A percentile compares a stretch with the other conserved stretches of the same genome.
phyloP scores from a whole-genome alignment of 2,113 vertebrate species.

The Eulemur macaco region DNA sequence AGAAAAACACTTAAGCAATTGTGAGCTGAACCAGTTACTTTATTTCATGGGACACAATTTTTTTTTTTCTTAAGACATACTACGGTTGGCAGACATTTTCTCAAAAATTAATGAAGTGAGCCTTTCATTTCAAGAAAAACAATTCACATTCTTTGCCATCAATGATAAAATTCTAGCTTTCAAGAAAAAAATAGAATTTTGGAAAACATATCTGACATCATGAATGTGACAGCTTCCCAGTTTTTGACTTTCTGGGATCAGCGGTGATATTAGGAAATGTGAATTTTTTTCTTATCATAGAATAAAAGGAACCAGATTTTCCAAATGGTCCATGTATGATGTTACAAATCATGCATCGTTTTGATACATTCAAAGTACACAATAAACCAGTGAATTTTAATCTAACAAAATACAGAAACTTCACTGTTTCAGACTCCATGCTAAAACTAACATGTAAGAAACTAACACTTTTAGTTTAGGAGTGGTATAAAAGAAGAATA shows the following conservation, averaged over 20 bases:
- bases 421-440: background rate
- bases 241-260: conserved; percentile 8
- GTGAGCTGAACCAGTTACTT: background rate
- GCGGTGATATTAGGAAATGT: background rate
- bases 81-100: background rate
- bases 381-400: conserved; percentile 25
- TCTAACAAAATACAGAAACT: conserved; percentile 1
- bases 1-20: conserved; percentile 6
- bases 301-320: conserved; percentile 20
- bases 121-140: conserved; percentile 18
- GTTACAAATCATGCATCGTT: background rate
- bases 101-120: conserved; percentile 2
- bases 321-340: background rate
- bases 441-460: background rate
- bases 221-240: background rate
- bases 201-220: background rate
- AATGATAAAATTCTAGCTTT: conserved; percentile 28
- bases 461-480: background rate
- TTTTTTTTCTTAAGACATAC: background rate
- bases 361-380: background rate
- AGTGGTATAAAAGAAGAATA: background rate
- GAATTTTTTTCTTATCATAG: background rate
- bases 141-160: conserved; percentile 11
- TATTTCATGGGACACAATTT: background rate
- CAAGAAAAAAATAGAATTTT: conserved; percentile 9